Base-by-base conservation (phyloP, 2,113 vertebrate genomes). In the Orthochromis malagaraziensis region DNA sequence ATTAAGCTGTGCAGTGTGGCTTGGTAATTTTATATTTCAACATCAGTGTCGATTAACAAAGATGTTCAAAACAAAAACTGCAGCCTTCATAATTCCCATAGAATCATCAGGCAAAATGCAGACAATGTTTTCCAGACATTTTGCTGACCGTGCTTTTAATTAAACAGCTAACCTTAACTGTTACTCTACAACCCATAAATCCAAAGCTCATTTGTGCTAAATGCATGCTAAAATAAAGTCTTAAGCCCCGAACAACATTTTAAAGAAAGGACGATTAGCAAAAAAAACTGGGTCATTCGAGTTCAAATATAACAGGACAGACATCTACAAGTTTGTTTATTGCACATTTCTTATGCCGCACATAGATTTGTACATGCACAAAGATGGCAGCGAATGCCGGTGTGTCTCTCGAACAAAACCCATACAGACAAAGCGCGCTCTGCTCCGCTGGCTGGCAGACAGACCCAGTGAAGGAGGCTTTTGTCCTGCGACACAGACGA, bases 401-500 rank as follows among this genome's bases (percentile, higher is more conserved):
- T 75, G 70, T 85, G 70, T 85, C 26, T 80, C 19, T 70, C 14
- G 3, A 45, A 84, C 31, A 63, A 47, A 86, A 57, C 24, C 31
- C 31, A 1, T 1, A 12, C 83, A 88, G 89, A 94, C 88, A 93
- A 85, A 89, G 88, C 53, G 65, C 82, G 63, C 4, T 45, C 85
- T 73, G 85, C 90, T 89, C 81, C 14, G 19, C 87, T 80, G 85
- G 84, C 57, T 16, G 11, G 47, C 91, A 92, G 65, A 92, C 82
- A 79, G 80, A 82, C 24, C 24, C 70, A 35, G 87, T 93, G 91
- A 94, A 94, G 90, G 89, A 90, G 84, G 79, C 90, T 90, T 95
- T 95, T 94, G 93, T 94, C 87, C 84, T 54, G 49, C 13, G 9
- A 91, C 81, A 89, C 84, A 94, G 90, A 92, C 80, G 6, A 88